Conservation (phyloP, 2,888 invertebrate species). For the Sarcophaga subvicina region DNA sequence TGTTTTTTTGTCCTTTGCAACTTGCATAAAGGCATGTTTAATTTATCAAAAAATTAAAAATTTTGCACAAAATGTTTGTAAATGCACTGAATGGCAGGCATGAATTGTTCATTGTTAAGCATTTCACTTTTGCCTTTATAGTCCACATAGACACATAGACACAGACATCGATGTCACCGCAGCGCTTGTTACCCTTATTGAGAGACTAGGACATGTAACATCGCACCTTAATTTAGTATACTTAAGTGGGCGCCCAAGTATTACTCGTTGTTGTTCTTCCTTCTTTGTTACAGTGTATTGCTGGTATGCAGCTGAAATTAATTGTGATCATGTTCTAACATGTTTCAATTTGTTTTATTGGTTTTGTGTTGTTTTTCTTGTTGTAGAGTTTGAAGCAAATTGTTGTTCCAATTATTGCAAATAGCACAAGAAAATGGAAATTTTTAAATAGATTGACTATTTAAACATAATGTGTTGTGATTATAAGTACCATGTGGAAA, state of each 20-base stretch:
- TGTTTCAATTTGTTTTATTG: slow-evolving; percentile 47
- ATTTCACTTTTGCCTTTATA: slow-evolving; percentile 19
- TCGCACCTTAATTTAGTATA: not conserved
- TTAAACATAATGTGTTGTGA: too few species aligned
- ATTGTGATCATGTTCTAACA: slow-evolving; percentile 51
- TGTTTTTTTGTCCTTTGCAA: not conserved
- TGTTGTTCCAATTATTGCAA: not conserved
- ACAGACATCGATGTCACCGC: not conserved
- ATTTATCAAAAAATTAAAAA: slow-evolving; percentile 46
- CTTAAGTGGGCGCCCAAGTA: slow-evolving; percentile 31
- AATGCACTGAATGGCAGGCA: slow-evolving; percentile 23
- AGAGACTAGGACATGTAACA: not conserved
- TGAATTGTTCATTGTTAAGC: slow-evolving; percentile 37
- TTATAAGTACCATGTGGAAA: too few species aligned
- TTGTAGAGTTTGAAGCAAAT: not conserved
- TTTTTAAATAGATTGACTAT: not conserved
- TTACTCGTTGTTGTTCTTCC: not conserved
- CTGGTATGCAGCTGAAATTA: slow-evolving; percentile 23
- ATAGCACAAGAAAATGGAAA: not conserved
- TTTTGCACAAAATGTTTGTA: slow-evolving; percentile 31
- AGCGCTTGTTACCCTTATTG: not conserved
- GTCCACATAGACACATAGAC: not conserved
- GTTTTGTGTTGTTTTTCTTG: not conserved
- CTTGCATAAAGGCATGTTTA: not conserved
- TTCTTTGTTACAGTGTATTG: not conserved